A percentile compares a stretch with the other conserved stretches of the same genome.
Conservation (phyloP, 2,888 invertebrate genomes). For the Monoplex corrugatus region DNA sequence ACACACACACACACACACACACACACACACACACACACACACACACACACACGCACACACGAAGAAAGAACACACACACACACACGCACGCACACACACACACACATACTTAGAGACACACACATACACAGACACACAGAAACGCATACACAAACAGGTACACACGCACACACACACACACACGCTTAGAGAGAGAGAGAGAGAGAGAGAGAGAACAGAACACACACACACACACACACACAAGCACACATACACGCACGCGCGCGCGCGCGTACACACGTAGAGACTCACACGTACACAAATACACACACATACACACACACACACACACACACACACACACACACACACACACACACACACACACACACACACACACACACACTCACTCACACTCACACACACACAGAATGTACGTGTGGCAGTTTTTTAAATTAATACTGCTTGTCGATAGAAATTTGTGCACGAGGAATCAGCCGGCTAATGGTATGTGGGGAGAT, state of each 20-base stretch:
- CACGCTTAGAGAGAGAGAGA: too few relatives aligned
- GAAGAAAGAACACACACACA: neutral
- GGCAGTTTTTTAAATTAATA: too few relatives aligned
- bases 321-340: neutral
- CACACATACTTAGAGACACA: neutral
- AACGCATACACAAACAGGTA: neutral
- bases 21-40: neutral
- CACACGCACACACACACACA: neutral
- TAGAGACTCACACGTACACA: too few relatives aligned
- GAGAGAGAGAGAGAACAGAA: too few relatives aligned
- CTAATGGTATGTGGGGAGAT: too few relatives aligned
- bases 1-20: neutral
- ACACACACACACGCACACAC: neutral
- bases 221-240: neutral
- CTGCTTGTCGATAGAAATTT: too few relatives aligned
- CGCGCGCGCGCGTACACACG: neutral
- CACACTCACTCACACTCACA: neutral
- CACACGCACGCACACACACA: neutral
- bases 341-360: neutral
- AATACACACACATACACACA: neutral
- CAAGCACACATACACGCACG: neutral
- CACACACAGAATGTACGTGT: too few relatives aligned
- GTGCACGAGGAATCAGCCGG: too few relatives aligned
- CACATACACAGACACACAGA: neutral
- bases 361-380: neutral